Conservation (phyloP, 1,140 invertebrate genomes). For the Trichogramma pretiosum region DNA sequence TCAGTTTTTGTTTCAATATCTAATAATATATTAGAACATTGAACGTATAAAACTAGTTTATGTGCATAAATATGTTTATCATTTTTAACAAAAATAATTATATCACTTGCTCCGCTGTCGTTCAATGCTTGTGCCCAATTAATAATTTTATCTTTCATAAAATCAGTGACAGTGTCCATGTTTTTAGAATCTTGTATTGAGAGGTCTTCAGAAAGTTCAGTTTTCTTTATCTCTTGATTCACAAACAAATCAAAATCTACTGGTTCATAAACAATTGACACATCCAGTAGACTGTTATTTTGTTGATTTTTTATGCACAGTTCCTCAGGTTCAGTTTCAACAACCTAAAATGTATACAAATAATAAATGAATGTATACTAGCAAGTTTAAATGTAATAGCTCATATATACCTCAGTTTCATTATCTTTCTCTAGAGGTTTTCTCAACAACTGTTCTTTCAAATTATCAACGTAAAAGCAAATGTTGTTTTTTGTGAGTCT, state of each 20-base stretch:
- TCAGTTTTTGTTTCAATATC: constrained; percentile 28
- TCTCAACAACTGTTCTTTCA: constrained; percentile 14
- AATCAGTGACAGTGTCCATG: constrained; percentile 8
- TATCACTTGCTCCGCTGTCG: constrained; percentile 38
- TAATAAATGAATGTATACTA: too few relatives aligned
- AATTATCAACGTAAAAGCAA: constrained; percentile 26
- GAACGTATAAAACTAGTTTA: constrained; percentile 38
- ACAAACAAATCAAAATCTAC: constrained; percentile 7
- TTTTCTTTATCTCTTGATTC: neutral
- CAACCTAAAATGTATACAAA: too few relatives aligned
- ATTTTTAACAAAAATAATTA: constrained; percentile 35
- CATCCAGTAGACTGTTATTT: neutral
- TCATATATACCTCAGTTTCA: neutral
- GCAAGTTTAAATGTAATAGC: too few relatives aligned
- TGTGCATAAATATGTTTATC: constrained; percentile 37
- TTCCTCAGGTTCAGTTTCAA: too few relatives aligned
- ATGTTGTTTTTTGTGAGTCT: constrained; percentile 16
- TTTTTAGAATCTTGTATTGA: neutral
- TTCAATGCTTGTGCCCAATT: constrained; percentile 37
- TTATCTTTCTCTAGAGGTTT: neutral
- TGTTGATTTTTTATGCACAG: too few relatives aligned
- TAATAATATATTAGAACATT: constrained; percentile 38
- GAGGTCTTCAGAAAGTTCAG: too few relatives aligned
- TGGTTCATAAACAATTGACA: constrained; percentile 7
- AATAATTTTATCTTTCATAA: constrained; percentile 20